A percentile compares a stretch with the other conserved stretches of the same genome.
Conservation (phyloP, 2,797 vertebrate species). For the Antrozous pallidus region DNA sequence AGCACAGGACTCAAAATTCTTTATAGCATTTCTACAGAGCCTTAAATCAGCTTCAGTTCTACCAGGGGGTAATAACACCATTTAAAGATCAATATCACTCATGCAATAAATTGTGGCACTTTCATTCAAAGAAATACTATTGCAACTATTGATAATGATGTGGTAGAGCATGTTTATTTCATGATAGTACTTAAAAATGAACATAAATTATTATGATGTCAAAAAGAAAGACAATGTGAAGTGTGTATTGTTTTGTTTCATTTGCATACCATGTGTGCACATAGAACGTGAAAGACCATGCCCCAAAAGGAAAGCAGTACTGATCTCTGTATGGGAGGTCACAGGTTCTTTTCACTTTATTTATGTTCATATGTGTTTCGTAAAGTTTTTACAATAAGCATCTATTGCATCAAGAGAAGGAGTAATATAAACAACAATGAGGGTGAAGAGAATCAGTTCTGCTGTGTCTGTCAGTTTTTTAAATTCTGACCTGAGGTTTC, state of each 20-base stretch:
- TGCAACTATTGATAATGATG: background rate
- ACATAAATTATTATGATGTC: background rate
- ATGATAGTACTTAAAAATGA: background rate
- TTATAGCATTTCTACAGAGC: background rate
- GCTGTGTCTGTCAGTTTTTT: background rate
- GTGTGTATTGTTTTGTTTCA: background rate
- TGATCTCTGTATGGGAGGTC: background rate
- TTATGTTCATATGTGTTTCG: background rate
- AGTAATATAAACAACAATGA: background rate
- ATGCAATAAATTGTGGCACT: background rate
- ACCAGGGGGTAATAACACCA: background rate
- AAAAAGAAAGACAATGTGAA: background rate
- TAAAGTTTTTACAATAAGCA: background rate
- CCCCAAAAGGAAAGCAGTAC: background rate
- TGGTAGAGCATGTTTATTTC: background rate
- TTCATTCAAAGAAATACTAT: background rate
- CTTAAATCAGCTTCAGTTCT: background rate
- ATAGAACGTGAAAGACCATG: background rate
- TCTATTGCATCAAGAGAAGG: background rate
- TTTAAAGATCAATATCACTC: background rate
- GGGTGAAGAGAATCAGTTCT: background rate
- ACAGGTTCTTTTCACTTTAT: background rate
- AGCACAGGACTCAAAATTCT: background rate
- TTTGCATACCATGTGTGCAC: background rate
- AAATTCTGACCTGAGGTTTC: background rate